Percentiles rank a stretch among this genome's conserved stretches.
Conservation (phyloP, 2,797 vertebrate species). For the Lagocephalus sceleratus region DNA sequence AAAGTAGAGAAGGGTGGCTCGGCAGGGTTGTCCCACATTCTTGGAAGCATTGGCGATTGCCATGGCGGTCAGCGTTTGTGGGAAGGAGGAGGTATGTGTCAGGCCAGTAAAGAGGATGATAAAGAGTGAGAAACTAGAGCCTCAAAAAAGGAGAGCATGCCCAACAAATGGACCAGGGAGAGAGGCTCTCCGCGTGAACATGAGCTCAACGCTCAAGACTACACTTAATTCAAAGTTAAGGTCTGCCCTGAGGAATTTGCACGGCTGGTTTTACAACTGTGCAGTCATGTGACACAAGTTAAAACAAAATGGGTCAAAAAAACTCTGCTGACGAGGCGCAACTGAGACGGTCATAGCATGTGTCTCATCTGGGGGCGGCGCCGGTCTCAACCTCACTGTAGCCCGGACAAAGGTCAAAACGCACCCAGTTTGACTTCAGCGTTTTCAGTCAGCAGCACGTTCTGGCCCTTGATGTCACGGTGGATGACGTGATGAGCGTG, state of each 20-base stretch:
- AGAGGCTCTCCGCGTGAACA: too few relatives aligned
- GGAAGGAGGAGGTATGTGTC: too few relatives aligned
- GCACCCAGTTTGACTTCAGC: conserved; percentile 97
- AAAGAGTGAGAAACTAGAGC: too few relatives aligned
- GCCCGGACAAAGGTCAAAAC: conserved; percentile 31
- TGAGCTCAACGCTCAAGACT: too few relatives aligned
- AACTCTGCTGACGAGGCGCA: too few relatives aligned
- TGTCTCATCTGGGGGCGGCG: not conserved
- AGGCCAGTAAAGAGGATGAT: too few relatives aligned
- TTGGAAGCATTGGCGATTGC: too few relatives aligned
- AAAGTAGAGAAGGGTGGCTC: too few relatives aligned
- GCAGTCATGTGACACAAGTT: not conserved
- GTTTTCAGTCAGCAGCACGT: conserved; percentile 96
- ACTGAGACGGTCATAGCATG: not conserved
- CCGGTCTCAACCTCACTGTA: not conserved
- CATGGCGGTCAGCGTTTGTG: too few relatives aligned
- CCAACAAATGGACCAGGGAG: too few relatives aligned
- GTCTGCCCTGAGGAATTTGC: not conserved
- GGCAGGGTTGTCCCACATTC: too few relatives aligned
- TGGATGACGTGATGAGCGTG: conserved; percentile 98
- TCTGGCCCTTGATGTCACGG: conserved; percentile 97
- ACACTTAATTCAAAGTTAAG: not conserved
- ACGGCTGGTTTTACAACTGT: not conserved
- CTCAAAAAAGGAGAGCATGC: too few relatives aligned
- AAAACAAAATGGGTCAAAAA: not conserved